A percentile compares a stretch with the other conserved stretches of the same genome.
These are phyloP conservation scores for Gonocerus acuteangulatus DNA, from an alignment of 2,888 invertebrate species.

Conservation along the genomic window DNA sequence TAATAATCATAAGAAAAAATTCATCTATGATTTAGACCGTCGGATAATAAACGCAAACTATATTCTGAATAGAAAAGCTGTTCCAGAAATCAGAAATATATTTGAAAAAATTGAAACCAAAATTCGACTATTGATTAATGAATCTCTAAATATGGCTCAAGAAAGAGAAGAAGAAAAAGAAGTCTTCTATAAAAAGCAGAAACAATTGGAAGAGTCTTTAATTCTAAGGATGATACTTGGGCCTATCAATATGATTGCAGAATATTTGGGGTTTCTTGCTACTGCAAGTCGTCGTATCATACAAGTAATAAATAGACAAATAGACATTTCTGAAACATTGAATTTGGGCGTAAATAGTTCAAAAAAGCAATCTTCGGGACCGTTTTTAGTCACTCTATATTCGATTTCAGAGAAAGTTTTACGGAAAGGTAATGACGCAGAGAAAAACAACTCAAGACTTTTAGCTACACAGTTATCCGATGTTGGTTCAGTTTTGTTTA, in stretches of 20 bases:
- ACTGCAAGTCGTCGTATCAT: background rate
- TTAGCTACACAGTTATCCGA: no score
- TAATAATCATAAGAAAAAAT: background rate
- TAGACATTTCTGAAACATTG: no score
- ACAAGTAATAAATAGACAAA: no score
- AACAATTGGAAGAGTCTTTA: background rate
- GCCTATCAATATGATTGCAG: background rate
- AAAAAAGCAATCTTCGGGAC: no score
- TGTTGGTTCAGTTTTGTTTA: no score
- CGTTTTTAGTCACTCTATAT: no score
- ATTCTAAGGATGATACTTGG: background rate
- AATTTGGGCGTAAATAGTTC: no score
- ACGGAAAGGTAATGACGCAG: no score
- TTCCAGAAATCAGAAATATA: background rate
- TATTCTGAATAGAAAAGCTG: background rate
- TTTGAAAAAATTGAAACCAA: background rate
- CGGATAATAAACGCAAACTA: background rate
- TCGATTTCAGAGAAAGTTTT: no score
- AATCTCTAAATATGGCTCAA: background rate
- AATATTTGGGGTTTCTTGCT: background rate
- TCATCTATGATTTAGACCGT: background rate
- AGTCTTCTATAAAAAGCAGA: background rate
- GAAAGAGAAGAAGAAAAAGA: background rate
- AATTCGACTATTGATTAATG: background rate
- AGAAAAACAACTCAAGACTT: no score